phyloP scores from a whole-genome alignment of 1,140 invertebrate genomes.

The Orchestia grillus region DNA sequence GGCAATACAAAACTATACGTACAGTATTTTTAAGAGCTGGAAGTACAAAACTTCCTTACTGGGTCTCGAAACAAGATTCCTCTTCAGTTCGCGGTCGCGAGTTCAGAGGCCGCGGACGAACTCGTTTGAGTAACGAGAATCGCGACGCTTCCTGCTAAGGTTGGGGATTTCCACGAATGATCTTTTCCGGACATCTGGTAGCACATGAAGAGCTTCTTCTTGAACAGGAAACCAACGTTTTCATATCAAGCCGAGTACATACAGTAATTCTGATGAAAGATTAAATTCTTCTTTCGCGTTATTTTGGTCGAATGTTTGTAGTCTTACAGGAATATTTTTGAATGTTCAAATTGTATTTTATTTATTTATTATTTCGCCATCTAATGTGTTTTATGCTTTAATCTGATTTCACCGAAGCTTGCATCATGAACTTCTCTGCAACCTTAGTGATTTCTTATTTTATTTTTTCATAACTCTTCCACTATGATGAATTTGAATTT shows the following conservation, averaged over 20 bases:
- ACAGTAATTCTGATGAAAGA: neutral
- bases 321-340: neutral
- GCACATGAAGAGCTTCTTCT: neutral
- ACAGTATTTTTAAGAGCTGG: neutral
- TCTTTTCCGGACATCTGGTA: neutral
- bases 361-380: neutral
- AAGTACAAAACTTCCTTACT: neutral
- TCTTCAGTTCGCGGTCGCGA: neutral
- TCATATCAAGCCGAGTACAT: neutral
- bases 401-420: no score
- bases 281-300: neutral
- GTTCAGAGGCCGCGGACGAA: neutral
- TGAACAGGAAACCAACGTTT: neutral
- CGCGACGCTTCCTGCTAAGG: neutral
- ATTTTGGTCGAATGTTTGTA: neutral
- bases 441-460: no score
- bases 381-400: no score
- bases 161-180: neutral
- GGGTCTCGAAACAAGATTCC: no score
- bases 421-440: no score
- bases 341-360: neutral
- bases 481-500: no score
- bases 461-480: no score
- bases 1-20: neutral
- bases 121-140: neutral